These are phyloP conservation scores for Catocala sponsa DNA, from an alignment of 2,888 invertebrate species.

Conservation along the genomic window DNA sequence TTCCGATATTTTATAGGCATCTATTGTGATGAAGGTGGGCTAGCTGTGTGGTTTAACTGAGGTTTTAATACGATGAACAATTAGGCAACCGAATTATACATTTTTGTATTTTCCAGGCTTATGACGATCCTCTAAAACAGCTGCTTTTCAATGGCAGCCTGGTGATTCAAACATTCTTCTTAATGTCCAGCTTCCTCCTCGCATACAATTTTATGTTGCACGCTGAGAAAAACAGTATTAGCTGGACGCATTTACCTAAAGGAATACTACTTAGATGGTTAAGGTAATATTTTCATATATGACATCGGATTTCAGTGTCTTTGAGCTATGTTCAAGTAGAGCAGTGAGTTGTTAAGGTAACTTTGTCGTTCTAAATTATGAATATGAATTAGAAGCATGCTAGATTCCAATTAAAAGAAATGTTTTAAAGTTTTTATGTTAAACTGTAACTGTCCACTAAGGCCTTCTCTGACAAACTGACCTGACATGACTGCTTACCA, in stretches of 20 bases:
- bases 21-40: too few species aligned
- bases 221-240: constrained; percentile 62
- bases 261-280: constrained; percentile 76
- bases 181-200: constrained; percentile 79
- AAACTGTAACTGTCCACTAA: too few species aligned
- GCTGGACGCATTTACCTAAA: constrained; percentile 68
- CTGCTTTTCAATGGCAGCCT: constrained; percentile 76
- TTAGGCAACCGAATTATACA: neutral
- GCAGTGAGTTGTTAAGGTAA: too few species aligned
- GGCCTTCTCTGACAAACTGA: too few species aligned
- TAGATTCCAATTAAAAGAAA: too few species aligned
- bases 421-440: too few species aligned
- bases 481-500: too few species aligned
- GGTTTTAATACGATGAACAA: neutral
- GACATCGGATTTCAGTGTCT: neutral
- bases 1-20: too few species aligned
- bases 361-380: too few species aligned
- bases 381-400: too few species aligned
- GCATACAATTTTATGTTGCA: constrained; percentile 75
- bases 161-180: constrained; percentile 77
- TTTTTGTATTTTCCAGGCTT: constrained; percentile 62
- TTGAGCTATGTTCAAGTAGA: neutral
- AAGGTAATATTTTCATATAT: constrained; percentile 56
- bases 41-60: too few species aligned
- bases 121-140: constrained; percentile 74